These are phyloP conservation scores for Cecidostiba fungosa DNA, from an alignment of 2,888 invertebrate genomes.

Conservation along the genomic window DNA sequence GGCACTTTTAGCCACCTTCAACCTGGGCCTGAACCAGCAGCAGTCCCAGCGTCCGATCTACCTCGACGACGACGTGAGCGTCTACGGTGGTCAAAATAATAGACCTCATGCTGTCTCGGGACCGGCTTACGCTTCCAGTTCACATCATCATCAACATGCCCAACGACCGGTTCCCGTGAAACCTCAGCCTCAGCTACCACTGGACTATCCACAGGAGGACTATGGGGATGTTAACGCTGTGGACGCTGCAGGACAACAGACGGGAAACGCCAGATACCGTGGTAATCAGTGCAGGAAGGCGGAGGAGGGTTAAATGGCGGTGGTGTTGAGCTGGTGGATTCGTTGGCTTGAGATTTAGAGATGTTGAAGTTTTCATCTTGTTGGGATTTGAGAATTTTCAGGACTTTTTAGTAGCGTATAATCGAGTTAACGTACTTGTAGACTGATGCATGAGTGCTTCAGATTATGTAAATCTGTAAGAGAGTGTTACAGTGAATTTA, in stretches of 20 bases:
- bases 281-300: slow-evolving; percentile 72
- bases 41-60: slow-evolving; percentile 70
- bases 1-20: slow-evolving; percentile 65
- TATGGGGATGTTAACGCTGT: slow-evolving; percentile 38
- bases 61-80: slow-evolving; percentile 81
- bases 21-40: slow-evolving; percentile 76
- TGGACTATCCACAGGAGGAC: slow-evolving; percentile 76
- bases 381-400: background rate
- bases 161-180: slow-evolving; percentile 62
- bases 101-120: slow-evolving; percentile 20
- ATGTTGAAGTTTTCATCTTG: background rate
- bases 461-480: too few relatives aligned
- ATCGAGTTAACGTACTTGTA: too few relatives aligned
- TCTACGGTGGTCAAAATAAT: slow-evolving; percentile 65
- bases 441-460: too few relatives aligned
- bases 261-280: slow-evolving; percentile 71
- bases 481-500: too few relatives aligned
- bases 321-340: background rate
- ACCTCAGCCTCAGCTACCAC: slow-evolving; percentile 66
- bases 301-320: background rate
- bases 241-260: background rate
- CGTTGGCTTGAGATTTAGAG: background rate
- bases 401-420: background rate
- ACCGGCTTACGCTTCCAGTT: slow-evolving; percentile 48
- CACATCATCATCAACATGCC: slow-evolving; percentile 62